phyloP scores from a whole-genome alignment of 2,888 invertebrate genomes.

The Cantharis lateralis region DNA sequence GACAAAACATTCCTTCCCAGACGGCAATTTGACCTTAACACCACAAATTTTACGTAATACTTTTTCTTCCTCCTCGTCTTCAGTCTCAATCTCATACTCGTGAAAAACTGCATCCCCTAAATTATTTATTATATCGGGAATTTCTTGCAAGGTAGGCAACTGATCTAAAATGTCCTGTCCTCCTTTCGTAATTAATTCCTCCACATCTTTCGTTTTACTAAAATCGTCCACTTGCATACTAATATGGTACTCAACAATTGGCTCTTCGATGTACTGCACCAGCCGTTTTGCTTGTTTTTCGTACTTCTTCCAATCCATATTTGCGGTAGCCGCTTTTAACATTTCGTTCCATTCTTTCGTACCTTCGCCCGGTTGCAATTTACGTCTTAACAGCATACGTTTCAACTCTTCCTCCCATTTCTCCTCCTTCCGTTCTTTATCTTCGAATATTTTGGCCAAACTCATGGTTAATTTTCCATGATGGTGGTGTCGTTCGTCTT shows the following conservation, averaged over 20 bases:
- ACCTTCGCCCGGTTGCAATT: slow-evolving; percentile 51
- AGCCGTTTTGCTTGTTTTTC: slow-evolving; percentile 63
- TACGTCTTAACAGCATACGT: slow-evolving; percentile 49
- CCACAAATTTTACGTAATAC: slow-evolving; percentile 45
- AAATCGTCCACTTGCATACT: slow-evolving; percentile 63
- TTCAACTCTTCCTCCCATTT: slow-evolving; percentile 60
- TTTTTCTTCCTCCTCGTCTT: slow-evolving; percentile 22
- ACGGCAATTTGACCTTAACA: slow-evolving; percentile 59
- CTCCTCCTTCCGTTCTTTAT: slow-evolving; percentile 73
- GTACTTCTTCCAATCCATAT: slow-evolving; percentile 68
- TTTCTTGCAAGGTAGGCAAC: slow-evolving; percentile 67
- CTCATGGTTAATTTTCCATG: slow-evolving; percentile 66
- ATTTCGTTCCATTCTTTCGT: slow-evolving; percentile 63
- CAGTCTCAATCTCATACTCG: slow-evolving; percentile 57
- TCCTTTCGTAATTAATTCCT: slow-evolving; percentile 62
- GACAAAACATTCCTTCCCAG: slow-evolving; percentile 71
- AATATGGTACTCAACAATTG: slow-evolving; percentile 45
- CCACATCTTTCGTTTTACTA: slow-evolving; percentile 64
- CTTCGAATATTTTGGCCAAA: slow-evolving; percentile 75
- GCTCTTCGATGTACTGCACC: slow-evolving; percentile 53
- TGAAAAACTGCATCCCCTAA: slow-evolving; percentile 64
- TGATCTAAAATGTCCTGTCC: slow-evolving; percentile 59
- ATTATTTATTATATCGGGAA: slow-evolving; percentile 66
- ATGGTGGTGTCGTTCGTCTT: slow-evolving; percentile 57
- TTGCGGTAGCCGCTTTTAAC: slow-evolving; percentile 66